These are phyloP conservation scores for Calycopis cecrops DNA, from an alignment of 1,140 invertebrate genomes.

Conservation along the genomic window DNA sequence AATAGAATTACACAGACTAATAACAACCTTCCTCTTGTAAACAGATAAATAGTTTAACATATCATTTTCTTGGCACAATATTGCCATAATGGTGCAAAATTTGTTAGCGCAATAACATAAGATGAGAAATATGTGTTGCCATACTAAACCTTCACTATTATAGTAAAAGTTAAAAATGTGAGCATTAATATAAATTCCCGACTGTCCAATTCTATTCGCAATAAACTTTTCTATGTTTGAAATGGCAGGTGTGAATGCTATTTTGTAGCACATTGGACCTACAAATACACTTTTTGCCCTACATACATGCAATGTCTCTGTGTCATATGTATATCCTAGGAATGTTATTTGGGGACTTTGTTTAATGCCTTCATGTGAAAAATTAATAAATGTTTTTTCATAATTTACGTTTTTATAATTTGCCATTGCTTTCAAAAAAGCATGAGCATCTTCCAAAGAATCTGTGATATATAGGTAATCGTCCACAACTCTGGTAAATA, in stretches of 20 bases:
- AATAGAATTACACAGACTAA: constrained; percentile 60
- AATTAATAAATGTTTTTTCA: constrained; percentile 63
- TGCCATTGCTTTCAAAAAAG: constrained; percentile 53
- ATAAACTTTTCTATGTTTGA: constrained; percentile 52
- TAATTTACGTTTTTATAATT: constrained; percentile 65
- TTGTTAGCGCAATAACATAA: constrained; percentile 70
- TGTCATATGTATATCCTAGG: constrained; percentile 62
- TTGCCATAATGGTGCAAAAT: constrained; percentile 66
- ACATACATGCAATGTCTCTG: constrained; percentile 50
- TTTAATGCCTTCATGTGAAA: constrained; percentile 44
- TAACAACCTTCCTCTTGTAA: constrained; percentile 62
- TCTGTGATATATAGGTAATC: constrained; percentile 70
- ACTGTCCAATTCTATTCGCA: constrained; percentile 61
- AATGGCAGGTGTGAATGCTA: constrained; percentile 51
- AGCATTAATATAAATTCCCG: constrained; percentile 54
- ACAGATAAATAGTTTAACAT: constrained; percentile 49
- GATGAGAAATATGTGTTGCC: constrained; percentile 62
- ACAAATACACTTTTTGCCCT: constrained; percentile 52
- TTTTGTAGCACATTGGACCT: constrained; percentile 70
- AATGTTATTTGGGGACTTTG: constrained; percentile 50
- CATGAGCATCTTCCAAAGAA: constrained; percentile 47
- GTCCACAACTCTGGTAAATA: constrained; percentile 66
- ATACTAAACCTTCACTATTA: constrained; percentile 56
- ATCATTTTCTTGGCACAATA: constrained; percentile 45
- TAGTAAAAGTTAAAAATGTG: constrained; percentile 62